Percentiles rank a stretch among this genome's conserved stretches.
phyloP scores from a whole-genome alignment of 2,888 invertebrate species.

The Ariolimax columbianus region DNA sequence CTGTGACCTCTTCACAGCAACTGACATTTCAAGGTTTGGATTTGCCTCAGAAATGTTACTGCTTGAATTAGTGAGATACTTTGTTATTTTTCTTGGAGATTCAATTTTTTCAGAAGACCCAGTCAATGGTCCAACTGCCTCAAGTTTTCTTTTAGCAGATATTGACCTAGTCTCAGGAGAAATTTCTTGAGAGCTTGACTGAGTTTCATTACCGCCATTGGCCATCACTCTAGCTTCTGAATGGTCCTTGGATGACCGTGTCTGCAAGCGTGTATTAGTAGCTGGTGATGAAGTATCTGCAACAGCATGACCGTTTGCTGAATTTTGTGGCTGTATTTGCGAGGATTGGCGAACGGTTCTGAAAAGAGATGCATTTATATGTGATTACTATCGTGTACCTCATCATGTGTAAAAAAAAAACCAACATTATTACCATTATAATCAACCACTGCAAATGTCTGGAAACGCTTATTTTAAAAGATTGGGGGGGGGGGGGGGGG shows the following conservation, averaged over 20 bases:
- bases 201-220: background rate
- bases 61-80: background rate
- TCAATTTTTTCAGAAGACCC: background rate
- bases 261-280: slow-evolving; percentile 18
- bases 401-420: too few species aligned
- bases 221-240: background rate
- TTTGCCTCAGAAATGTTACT: background rate
- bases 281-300: background rate
- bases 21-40: background rate
- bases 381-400: too few species aligned
- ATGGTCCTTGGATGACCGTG: background rate
- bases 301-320: background rate
- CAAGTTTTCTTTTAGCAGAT: background rate
- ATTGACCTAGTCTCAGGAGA: background rate
- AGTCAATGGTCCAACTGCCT: too few species aligned
- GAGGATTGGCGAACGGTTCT: slow-evolving; percentile 38
- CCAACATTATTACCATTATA: too few species aligned
- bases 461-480: too few species aligned
- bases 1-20: slow-evolving; percentile 16
- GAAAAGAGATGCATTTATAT: background rate
- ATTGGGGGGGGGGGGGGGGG: too few species aligned
- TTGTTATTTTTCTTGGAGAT: background rate
- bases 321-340: slow-evolving; percentile 10
- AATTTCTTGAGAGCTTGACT: background rate
- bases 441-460: too few species aligned